Percentiles rank a stretch among this genome's conserved stretches.
Evolutionary conservation across 2,113 vertebrate species (phyloP).

Genomic region (Eublepharis macularius): DNA sequence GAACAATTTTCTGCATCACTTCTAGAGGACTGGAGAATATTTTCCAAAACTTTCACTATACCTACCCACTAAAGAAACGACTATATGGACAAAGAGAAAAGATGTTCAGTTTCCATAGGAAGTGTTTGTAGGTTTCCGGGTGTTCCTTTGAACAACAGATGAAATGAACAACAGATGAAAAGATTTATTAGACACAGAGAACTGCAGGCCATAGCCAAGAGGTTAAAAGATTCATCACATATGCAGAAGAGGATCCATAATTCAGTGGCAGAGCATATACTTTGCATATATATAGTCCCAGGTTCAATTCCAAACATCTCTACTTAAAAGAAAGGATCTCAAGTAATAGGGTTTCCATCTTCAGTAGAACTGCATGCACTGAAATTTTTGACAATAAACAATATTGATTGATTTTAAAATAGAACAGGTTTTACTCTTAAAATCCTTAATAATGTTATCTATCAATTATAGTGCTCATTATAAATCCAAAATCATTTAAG

Average conservation of each 20-base stretch:
- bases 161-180: too few relatives aligned
- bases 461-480: background rate
- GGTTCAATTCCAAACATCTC: background rate
- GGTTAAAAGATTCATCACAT: background rate
- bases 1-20: background rate
- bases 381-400: slow-evolving; percentile 26
- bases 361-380: slow-evolving; percentile 26
- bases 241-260: background rate
- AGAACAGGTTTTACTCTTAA: background rate
- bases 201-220: too few relatives aligned
- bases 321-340: too few relatives aligned
- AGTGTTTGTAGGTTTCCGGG: background rate
- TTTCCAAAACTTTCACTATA: background rate
- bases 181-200: background rate
- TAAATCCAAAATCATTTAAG: slow-evolving; percentile 22
- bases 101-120: background rate
- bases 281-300: background rate
- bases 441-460: background rate
- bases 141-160: too few relatives aligned
- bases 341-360: slow-evolving; percentile 28
- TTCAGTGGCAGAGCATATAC: background rate
- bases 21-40: background rate
- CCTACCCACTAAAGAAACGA: background rate
- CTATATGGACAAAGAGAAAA: background rate
- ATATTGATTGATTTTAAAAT: slow-evolving; percentile 31